Percentiles rank a stretch among this genome's conserved stretches.
Evolutionary conservation across 2,888 invertebrate genomes (phyloP).

Genomic region (Bombylius discolor): DNA sequence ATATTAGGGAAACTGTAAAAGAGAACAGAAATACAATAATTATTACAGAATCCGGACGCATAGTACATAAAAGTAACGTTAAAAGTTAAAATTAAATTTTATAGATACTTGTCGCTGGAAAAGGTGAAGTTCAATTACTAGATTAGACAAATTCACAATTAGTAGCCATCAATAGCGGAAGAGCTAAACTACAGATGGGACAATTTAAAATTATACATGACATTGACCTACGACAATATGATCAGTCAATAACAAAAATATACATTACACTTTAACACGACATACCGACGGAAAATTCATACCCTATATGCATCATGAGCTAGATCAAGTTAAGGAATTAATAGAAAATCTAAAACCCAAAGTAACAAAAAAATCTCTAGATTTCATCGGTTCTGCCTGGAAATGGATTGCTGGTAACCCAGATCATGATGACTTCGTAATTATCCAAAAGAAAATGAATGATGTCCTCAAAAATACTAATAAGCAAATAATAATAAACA

Average conservation of each 20-base stretch:
- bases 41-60: not conserved
- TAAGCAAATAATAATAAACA: slow-evolving; percentile 4
- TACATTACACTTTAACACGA: not conserved
- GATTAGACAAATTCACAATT: slow-evolving; percentile 3
- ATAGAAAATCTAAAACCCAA: not conserved
- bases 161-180: not conserved
- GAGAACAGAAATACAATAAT: slow-evolving; percentile 1
- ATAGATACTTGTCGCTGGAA: not conserved
- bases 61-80: not conserved
- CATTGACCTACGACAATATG: not conserved
- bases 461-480: slow-evolving; percentile 2
- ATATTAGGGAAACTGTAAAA: slow-evolving; percentile 7
- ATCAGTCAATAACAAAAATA: not conserved
- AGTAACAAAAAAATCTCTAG: not conserved
- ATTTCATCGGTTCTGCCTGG: slow-evolving; percentile 1
- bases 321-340: not conserved
- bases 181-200: slow-evolving; percentile 1
- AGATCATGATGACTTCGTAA: not conserved
- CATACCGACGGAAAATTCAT: not conserved
- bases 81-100: not conserved
- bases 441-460: slow-evolving; percentile 2
- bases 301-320: not conserved
- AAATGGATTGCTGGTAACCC: slow-evolving; percentile 5
- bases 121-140: not conserved
- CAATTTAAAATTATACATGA: not conserved